Percentiles rank a stretch among this genome's conserved stretches.
Conservation (phyloP, 2,797 vertebrate species). For the Linurgus olivaceus region DNA sequence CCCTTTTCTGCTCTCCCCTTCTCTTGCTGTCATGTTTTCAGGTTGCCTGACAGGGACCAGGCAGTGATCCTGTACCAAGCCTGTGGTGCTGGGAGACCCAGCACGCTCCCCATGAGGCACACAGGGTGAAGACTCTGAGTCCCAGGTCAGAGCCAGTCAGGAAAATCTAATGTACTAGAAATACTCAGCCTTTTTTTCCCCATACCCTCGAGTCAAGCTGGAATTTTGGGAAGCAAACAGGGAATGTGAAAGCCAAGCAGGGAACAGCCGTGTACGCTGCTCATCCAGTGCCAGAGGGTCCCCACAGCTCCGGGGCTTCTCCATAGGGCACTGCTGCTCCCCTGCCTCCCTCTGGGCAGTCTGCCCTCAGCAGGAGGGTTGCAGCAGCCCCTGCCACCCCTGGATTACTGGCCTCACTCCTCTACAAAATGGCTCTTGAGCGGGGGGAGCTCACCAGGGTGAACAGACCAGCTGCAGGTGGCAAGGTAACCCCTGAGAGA, state of each 20-base stretch:
- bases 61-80: neutral
- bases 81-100: neutral
- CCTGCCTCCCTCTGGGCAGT: neutral
- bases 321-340: accelerated
- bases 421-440: neutral
- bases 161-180: neutral
- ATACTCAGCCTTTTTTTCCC: neutral
- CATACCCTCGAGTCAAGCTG: neutral
- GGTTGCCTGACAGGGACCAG: neutral
- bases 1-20: neutral
- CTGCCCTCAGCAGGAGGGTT: neutral
- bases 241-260: neutral
- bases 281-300: accelerated
- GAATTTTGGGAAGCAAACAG: neutral
- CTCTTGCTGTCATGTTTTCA: neutral
- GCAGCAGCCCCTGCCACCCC: neutral
- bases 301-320: accelerated
- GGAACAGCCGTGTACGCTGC: accelerated
- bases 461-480: accelerated
- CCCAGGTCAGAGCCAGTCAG: neutral
- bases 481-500: neutral
- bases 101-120: accelerated
- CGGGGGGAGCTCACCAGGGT: neutral
- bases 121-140: neutral
- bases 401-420: neutral